Conservation (phyloP, 2,888 invertebrate species). For the Erebia epiphron region DNA sequence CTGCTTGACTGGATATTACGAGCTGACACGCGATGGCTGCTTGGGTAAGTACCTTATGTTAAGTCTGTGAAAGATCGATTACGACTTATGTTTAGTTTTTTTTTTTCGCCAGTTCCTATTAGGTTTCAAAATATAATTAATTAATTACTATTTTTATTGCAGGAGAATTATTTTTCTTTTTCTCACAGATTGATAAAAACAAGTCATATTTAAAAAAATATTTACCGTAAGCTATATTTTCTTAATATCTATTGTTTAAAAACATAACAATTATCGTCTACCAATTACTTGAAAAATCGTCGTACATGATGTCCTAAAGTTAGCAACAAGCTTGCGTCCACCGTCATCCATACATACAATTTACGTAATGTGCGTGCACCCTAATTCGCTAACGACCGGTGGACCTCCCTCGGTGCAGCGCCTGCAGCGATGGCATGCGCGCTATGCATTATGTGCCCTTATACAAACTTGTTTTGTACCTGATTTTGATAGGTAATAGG, state of each 20-base stretch:
- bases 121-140: too few relatives aligned
- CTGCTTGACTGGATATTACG: conserved; percentile 88
- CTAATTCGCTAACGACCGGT: conserved; percentile 1
- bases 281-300: background rate
- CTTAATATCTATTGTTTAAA: too few relatives aligned
- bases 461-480: background rate
- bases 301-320: background rate
- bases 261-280: background rate
- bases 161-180: too few relatives aligned
- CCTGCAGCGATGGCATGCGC: background rate
- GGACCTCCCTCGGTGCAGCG: background rate
- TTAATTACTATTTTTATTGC: too few relatives aligned
- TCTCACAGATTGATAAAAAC: too few relatives aligned
- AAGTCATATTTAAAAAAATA: too few relatives aligned
- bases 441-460: background rate
- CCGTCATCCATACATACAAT: background rate
- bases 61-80: too few relatives aligned
- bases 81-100: too few relatives aligned
- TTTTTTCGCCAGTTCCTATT: too few relatives aligned
- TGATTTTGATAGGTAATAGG: background rate
- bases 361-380: background rate
- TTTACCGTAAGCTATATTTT: too few relatives aligned
- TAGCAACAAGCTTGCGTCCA: background rate
- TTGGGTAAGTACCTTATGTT: conserved; percentile 80
- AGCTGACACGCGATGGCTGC: conserved; percentile 86